These are phyloP conservation scores for Tichodroma muraria DNA, from an alignment of 2,113 vertebrate species.

Conservation along the genomic window DNA sequence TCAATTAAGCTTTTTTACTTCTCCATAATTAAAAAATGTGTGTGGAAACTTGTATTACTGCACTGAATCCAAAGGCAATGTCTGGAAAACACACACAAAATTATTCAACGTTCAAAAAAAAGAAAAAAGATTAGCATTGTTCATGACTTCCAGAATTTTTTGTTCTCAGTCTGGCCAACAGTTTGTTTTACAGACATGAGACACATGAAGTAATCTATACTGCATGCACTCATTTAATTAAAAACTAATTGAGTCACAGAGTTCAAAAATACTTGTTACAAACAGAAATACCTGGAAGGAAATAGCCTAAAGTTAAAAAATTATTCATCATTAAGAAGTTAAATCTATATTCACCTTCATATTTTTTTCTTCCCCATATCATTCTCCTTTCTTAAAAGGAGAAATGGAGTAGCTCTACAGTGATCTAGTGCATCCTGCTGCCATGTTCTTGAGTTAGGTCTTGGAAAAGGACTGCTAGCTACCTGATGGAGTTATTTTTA, in stretches of 20 bases:
- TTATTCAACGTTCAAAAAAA: not conserved
- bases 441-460: not conserved
- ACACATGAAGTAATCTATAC: not conserved
- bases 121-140: not conserved
- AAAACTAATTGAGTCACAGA: not conserved
- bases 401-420: not conserved
- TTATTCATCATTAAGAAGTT: not conserved
- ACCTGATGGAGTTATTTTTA: slow-evolving; percentile 39
- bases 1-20: not conserved
- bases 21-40: not conserved
- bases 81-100: not conserved
- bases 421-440: not conserved
- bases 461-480: not conserved
- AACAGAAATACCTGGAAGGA: not conserved
- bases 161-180: not conserved
- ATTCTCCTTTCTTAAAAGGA: not conserved
- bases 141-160: not conserved
- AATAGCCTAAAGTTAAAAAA: not conserved
- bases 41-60: not conserved
- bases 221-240: not conserved
- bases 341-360: not conserved
- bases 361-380: not conserved
- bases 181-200: not conserved
- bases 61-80: not conserved
- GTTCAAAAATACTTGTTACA: not conserved